Base-by-base conservation (phyloP, 30 jellyfish, hydroid and myxozoan genomes). In the Turritopsis dohrnii region DNA sequence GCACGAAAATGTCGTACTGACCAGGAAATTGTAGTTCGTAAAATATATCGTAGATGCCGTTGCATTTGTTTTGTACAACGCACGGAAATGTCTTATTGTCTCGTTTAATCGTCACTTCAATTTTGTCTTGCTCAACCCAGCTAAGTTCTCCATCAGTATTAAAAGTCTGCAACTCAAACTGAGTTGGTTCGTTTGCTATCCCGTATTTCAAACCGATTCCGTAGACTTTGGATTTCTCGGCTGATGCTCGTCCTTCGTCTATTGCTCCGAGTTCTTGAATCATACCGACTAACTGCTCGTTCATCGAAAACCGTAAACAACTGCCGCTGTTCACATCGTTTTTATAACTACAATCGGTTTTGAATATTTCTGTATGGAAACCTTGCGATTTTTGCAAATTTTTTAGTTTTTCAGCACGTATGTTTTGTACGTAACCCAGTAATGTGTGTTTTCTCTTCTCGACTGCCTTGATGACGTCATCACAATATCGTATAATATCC, bases 111-210 rank as follows among this genome's bases (percentile, higher is more conserved):
- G 52, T 21, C 24, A 80, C 87, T 28, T 71, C 76, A 28, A 80
- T 76, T 53, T 80, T 53, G 79, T 80, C 87, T 80, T 80, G 87
- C 27, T 80, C 87, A 41, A 80, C 87, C 87, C 87, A 80, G 28
- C 87, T 80, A n/a, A 26, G 7, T 65, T 80, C 87, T 16, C 87
- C 87, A 20, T 21, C 18, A 23, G 26, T 80, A 27, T 80, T 65
- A 27, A n/a, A 26, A 16, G 87, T 80, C 53, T 52, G 54, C 21
- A 80, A 65, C 23, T 41, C 76, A 80, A 80, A 80, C 16, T 31
- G 87, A 23, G 87, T 80, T 21, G 87, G 80, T 53, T 80, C 87
- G 87, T 80, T 52, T 25, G 81, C 76, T 52, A 80, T 80, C 21
- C 71, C 87, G 54, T 52, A 80, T 29, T 65, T 53, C 22, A 80